These are phyloP conservation scores for Bimastos eiseni DNA, from an alignment of 2,888 invertebrate species.

Conservation along the genomic window DNA sequence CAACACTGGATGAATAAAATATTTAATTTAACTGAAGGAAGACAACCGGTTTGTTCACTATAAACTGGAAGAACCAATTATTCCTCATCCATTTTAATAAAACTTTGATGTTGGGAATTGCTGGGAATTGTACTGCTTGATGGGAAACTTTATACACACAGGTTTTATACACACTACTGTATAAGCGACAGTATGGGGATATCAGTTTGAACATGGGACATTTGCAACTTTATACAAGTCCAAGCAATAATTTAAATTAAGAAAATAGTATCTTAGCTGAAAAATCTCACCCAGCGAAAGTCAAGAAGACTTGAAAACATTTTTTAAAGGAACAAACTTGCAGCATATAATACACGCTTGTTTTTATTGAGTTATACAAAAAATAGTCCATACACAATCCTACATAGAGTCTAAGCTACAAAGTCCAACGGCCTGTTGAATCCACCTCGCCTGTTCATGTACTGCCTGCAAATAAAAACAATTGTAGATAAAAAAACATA, in stretches of 20 bases:
- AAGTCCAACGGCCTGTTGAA: constrained; percentile 97
- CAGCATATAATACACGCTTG: background rate
- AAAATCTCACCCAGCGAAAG: background rate
- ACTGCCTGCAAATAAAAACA: constrained; percentile 69
- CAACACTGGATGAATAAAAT: background rate
- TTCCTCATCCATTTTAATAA: too few relatives aligned
- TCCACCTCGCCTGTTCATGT: constrained; percentile 98
- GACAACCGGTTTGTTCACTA: too few relatives aligned
- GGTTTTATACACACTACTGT: too few relatives aligned
- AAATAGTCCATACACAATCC: background rate
- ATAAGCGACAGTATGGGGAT: background rate
- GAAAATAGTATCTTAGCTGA: background rate
- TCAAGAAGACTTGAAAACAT: background rate
- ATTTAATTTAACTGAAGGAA: too few relatives aligned
- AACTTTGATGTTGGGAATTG: too few relatives aligned
- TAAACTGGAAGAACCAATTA: too few relatives aligned
- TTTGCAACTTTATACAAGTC: too few relatives aligned
- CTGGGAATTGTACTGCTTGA: too few relatives aligned
- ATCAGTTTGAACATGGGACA: too few relatives aligned
- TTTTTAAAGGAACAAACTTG: background rate
- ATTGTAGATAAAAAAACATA: background rate
- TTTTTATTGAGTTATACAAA: background rate
- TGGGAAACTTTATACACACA: too few relatives aligned
- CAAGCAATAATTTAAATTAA: too few relatives aligned
- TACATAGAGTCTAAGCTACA: constrained; percentile 70